Evolutionary conservation across 2,888 invertebrate genomes (phyloP).

Genomic region (Cerastis leucographa): DNA sequence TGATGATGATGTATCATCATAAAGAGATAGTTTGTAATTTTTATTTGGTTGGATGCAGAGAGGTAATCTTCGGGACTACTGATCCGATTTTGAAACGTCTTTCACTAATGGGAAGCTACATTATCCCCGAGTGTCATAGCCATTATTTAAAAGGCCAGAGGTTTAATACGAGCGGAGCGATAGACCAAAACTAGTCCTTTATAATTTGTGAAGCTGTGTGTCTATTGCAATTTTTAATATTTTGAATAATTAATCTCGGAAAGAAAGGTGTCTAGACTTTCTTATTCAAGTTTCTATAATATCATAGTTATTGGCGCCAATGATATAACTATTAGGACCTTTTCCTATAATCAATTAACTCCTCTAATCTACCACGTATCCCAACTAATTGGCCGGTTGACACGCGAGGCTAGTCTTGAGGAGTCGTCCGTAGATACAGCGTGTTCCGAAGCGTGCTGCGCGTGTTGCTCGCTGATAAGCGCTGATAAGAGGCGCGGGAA

Average conservation of each 20-base stretch:
- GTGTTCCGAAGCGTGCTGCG: slow-evolving; percentile 3
- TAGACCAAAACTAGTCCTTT: not conserved
- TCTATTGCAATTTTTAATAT: not conserved
- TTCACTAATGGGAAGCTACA: no score
- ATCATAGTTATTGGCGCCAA: not conserved
- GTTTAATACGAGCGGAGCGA: not conserved
- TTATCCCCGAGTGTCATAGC: no score
- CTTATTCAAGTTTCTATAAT: not conserved
- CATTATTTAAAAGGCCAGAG: no score
- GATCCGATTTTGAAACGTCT: no score
- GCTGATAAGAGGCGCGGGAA: slow-evolving; percentile 19
- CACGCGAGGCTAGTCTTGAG: slow-evolving; percentile 11
- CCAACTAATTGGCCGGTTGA: slow-evolving; percentile 29
- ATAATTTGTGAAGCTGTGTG: not conserved
- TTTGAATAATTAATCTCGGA: not conserved
- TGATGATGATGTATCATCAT: no score
- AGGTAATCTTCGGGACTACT: no score
- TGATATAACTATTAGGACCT: not conserved
- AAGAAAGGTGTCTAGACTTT: not conserved
- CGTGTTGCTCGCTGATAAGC: slow-evolving; percentile 16
- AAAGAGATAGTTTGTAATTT: not conserved
- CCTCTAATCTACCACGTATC: slow-evolving; percentile 23
- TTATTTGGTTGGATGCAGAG: not conserved
- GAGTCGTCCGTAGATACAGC: slow-evolving; percentile 13
- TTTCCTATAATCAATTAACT: slow-evolving; percentile 16